phyloP scores from a whole-genome alignment of 2,888 invertebrate species.

The Labia minor region DNA sequence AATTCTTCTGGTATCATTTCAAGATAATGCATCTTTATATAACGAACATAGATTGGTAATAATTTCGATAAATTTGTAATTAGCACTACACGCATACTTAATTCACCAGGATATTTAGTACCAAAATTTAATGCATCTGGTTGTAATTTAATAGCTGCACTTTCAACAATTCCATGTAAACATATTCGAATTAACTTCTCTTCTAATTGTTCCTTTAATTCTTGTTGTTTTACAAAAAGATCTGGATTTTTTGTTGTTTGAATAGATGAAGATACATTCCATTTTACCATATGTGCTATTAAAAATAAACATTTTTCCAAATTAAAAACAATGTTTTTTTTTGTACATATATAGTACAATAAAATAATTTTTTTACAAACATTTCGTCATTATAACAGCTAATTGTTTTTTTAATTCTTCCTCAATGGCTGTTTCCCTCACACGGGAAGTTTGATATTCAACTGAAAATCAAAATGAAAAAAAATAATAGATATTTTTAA shows the following conservation, averaged over 20 bases:
- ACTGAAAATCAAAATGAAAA: not conserved
- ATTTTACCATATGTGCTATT: too few species aligned
- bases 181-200: not conserved
- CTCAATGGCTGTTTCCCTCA: not conserved
- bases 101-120: not conserved
- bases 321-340: too few species aligned
- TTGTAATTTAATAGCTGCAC: not conserved
- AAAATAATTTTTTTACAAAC: too few species aligned
- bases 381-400: not conserved
- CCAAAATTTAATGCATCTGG: not conserved
- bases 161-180: not conserved
- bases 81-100: not conserved
- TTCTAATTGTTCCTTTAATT: not conserved
- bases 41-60: not conserved
- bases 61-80: not conserved
- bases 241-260: not conserved
- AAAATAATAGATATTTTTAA: too few species aligned
- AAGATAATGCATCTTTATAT: not conserved
- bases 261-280: not conserved
- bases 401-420: not conserved
- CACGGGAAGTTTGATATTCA: not conserved
- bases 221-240: not conserved
- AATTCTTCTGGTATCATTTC: not conserved
- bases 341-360: too few species aligned
- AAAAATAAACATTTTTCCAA: too few species aligned